Percentiles rank a stretch among this genome's conserved stretches.
These are phyloP conservation scores for Bovichtus diacanthus DNA, from an alignment of 2,797 vertebrate genomes.

Conservation along the genomic window DNA sequence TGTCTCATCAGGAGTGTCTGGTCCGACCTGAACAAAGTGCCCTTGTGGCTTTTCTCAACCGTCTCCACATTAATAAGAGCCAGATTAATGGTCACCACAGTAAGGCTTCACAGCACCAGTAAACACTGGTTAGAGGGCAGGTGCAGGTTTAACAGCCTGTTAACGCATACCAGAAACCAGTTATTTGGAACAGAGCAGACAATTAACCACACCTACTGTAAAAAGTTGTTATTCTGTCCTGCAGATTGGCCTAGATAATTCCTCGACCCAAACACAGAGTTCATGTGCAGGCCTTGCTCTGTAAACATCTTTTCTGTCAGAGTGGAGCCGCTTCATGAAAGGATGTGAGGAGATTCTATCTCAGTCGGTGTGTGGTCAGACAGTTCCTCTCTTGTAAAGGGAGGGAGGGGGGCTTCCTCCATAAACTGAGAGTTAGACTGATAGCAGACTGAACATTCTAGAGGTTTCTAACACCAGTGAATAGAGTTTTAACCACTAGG, in stretches of 20 bases:
- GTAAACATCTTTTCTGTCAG: not conserved
- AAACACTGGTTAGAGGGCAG: conserved; percentile 30
- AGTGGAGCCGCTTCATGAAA: not conserved
- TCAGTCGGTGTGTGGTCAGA: not conserved
- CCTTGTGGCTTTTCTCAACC: not conserved
- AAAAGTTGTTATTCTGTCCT: conserved; percentile 6
- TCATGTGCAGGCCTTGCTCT: not conserved
- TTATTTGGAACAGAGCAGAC: conserved; percentile 27
- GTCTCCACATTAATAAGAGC: not conserved
- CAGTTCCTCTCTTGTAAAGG: not conserved
- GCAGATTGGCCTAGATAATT: not conserved
- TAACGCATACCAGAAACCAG: conserved; percentile 4
- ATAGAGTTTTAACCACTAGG: not conserved
- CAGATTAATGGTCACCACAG: conserved; percentile 4
- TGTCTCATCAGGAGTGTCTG: conserved; percentile 11
- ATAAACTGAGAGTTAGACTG: not conserved
- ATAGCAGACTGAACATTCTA: too few species aligned
- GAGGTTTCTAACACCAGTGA: not conserved
- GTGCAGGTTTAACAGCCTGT: conserved; percentile 18
- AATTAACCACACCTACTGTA: conserved; percentile 10
- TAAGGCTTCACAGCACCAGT: conserved; percentile 8
- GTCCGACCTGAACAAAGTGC: not conserved
- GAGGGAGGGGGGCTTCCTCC: too few species aligned
- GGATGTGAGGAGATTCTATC: not conserved
- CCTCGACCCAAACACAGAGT: conserved; percentile 10